Base-by-base conservation (phyloP, 2,797 vertebrate species). In the Parambassis ranga region DNA sequence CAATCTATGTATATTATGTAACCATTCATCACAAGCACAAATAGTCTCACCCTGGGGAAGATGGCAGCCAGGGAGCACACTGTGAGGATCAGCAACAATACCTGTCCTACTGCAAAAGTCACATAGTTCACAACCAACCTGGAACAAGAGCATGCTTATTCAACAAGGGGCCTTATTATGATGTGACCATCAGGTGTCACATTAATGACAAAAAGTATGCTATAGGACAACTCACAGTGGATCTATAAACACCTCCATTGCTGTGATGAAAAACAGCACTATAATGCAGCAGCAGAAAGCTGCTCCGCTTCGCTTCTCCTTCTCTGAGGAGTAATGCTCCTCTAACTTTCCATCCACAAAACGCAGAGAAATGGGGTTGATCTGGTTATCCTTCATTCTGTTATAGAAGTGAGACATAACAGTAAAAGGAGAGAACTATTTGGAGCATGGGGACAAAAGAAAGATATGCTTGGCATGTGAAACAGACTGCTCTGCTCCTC, bases 271-370 rank as follows among this genome's bases (percentile, higher is more conserved):
- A 69, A 96, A 75, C 60, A 98, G 93, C 52, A 97, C 92, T 0
- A 97, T 91, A 1, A 95, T 94, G 79, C 94, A 95, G 79, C 95
- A 96, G 90, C 92, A 94, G 85, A 98, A 96, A 31, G 96, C 96
- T 0, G 93, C 94, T 0, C 96, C 96, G 0, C 95, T 97, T 77
- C 95, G 93, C 75, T 93, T 95, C 71, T 98, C 97, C 85, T 96
- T 97, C 89, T 98, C 96, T 11, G 95, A 92, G 0, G 96, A 96
- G 87, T 95, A 98, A 19, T 92, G 94, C 0, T 88, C 92, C 75
- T 98, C 97, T 85, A 98, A 82, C 32, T 94, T 93, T 0, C 90
- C 86, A 16, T 95, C 95, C 53, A 94, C 79, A 74, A 98, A 98
- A 7, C 91, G 87, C 80, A 98, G 82, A 16, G 94, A 93, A 19